Conservation (phyloP, 1,140 invertebrate species). For the Leptopilina clavipes region DNA sequence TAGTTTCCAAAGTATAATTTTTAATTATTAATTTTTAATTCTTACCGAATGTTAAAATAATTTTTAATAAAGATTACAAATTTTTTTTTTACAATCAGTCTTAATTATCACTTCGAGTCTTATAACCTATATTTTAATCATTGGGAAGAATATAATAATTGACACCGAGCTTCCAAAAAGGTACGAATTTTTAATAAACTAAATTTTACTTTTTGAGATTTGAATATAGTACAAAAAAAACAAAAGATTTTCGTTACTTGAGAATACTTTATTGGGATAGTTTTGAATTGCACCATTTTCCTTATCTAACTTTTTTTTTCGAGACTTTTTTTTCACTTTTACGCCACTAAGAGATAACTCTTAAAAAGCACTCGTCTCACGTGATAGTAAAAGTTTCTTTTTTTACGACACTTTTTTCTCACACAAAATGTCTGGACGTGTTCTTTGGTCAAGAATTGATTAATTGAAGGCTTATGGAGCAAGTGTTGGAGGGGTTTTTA, state of each 20-base stretch:
- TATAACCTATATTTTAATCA: not conserved
- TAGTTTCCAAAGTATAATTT: too few relatives aligned
- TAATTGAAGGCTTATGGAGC: not conserved
- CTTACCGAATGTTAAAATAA: too few relatives aligned
- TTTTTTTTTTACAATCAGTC: not conserved
- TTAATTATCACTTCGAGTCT: constrained; percentile 8
- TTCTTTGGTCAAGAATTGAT: constrained; percentile 11
- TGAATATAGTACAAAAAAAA: not conserved
- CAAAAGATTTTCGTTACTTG: not conserved
- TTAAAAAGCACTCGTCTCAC: not conserved
- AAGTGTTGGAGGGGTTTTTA: not conserved
- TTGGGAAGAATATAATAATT: constrained; percentile 55
- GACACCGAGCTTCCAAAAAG: constrained; percentile 60
- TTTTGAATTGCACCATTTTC: constrained; percentile 25
- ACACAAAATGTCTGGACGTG: not conserved
- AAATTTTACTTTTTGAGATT: not conserved
- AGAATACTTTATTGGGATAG: constrained; percentile 11
- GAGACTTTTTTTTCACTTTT: not conserved
- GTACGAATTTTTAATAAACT: constrained; percentile 18
- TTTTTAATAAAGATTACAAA: not conserved
- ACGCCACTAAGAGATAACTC: not conserved
- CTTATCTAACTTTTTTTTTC: not conserved
- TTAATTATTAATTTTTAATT: too few relatives aligned
- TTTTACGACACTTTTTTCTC: constrained; percentile 7
- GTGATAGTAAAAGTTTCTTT: not conserved